Conservation (phyloP, 2,888 invertebrate genomes). For the Seira ritae region DNA sequence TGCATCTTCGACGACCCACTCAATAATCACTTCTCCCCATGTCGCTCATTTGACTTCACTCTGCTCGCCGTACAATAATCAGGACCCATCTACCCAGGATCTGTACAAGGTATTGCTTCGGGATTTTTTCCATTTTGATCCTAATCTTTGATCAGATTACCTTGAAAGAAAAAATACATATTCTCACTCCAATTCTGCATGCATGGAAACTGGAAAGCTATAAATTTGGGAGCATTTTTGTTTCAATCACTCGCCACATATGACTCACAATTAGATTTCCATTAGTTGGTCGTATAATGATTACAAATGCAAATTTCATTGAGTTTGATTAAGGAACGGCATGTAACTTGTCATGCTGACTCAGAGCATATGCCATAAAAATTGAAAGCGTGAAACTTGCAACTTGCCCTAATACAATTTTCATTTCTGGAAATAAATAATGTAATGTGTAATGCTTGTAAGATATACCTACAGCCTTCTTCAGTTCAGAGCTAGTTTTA, state of each 20-base stretch:
- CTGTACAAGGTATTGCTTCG: constrained; percentile 36
- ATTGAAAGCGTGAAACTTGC: constrained; percentile 9
- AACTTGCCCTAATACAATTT: not conserved
- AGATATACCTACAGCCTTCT: too few species aligned
- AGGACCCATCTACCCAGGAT: constrained; percentile 1
- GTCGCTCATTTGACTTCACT: constrained; percentile 72
- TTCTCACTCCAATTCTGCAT: too few species aligned
- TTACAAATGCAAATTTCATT: constrained; percentile 12
- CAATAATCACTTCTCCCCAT: constrained; percentile 73
- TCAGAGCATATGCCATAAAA: constrained; percentile 10
- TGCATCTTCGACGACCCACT: constrained; percentile 37
- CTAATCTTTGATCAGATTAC: too few species aligned
- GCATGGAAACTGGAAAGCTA: too few species aligned
- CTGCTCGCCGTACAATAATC: constrained; percentile 69
- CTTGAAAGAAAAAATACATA: too few species aligned
- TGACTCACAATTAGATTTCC: constrained; percentile 9
- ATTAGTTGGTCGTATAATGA: not conserved
- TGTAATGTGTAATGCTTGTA: too few species aligned
- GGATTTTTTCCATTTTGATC: too few species aligned
- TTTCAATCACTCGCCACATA: not conserved
- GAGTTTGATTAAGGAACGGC: constrained; percentile 13
- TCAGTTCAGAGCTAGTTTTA: too few species aligned
- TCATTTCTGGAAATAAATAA: too few species aligned
- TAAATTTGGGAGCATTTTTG: too few species aligned
- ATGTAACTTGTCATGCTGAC: not conserved